Evolutionary conservation across 1,140 invertebrate species (phyloP).

Genomic region (Hylaeus volcanicus): DNA sequence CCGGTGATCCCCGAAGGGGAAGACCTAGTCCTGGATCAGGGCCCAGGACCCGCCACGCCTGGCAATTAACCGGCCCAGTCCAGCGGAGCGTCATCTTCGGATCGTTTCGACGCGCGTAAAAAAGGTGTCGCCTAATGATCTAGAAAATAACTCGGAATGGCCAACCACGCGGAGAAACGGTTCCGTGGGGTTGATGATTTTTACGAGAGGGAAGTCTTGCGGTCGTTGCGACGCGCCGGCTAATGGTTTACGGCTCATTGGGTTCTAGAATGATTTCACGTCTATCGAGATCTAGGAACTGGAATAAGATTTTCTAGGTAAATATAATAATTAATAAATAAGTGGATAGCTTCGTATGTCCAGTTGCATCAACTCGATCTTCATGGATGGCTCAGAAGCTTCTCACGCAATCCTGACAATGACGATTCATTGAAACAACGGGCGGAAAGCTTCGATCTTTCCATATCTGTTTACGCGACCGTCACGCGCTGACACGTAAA

Average conservation of each 20-base stretch:
- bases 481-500: neutral
- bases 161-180: neutral
- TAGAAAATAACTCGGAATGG: slow-evolving; percentile 27
- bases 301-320: too few species aligned
- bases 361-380: too few species aligned
- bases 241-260: too few species aligned
- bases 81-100: neutral
- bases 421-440: too few species aligned
- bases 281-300: too few species aligned
- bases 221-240: neutral
- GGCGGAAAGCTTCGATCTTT: neutral
- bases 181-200: neutral
- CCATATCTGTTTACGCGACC: slow-evolving; percentile 31
- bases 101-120: slow-evolving; percentile 18
- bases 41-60: neutral
- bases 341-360: too few species aligned
- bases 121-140: slow-evolving; percentile 40
- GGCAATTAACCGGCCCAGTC: slow-evolving; percentile 38
- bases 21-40: neutral
- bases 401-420: too few species aligned
- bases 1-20: slow-evolving; percentile 17
- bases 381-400: too few species aligned
- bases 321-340: too few species aligned
- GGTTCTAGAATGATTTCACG: too few species aligned
- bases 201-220: neutral